These are phyloP conservation scores for Sebastes minor DNA, from an alignment of 2,797 vertebrate species.

Conservation along the genomic window DNA sequence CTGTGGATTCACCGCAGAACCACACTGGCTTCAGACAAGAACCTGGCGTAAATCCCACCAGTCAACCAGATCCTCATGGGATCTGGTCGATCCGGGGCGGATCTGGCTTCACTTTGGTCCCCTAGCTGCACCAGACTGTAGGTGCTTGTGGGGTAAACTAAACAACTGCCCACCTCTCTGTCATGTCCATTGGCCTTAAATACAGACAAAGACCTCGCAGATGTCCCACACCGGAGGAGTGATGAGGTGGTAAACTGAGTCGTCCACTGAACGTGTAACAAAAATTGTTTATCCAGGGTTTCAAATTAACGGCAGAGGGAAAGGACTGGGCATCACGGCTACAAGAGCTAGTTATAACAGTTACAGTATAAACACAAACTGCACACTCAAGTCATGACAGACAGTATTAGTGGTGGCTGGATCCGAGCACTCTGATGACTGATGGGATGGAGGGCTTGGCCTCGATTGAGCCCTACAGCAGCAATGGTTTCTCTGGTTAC, in stretches of 20 bases:
- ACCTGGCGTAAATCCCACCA: conserved; percentile 62
- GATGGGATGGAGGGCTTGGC: conserved; percentile 65
- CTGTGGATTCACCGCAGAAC: conserved; percentile 62
- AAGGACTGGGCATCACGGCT: conserved; percentile 24
- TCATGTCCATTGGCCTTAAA: conserved; percentile 52
- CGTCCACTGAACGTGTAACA: conserved; percentile 1
- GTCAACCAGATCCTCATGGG: conserved; percentile 56
- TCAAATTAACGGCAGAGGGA: conserved; percentile 43
- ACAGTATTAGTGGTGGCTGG: conserved; percentile 63
- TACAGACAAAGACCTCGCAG: conserved; percentile 33
- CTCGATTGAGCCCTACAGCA: conserved; percentile 58
- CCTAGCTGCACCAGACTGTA: conserved; percentile 37
- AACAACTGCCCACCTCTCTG: conserved; percentile 52
- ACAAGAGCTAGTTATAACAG: conserved; percentile 50
- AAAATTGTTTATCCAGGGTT: conserved; percentile 43
- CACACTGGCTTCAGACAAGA: conserved; percentile 65
- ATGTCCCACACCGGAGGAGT: conserved; percentile 41
- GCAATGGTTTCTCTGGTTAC: conserved; percentile 76
- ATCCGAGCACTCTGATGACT: conserved; percentile 58
- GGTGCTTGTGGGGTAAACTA: conserved; percentile 42
- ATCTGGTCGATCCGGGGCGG: conserved; percentile 43
- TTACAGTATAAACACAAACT: conserved; percentile 62
- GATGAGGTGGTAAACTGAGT: conserved; percentile 40
- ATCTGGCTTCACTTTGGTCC: conserved; percentile 59
- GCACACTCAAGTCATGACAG: conserved; percentile 62